phyloP scores from a whole-genome alignment of 2,113 vertebrate genomes.

The Nerophis ophidion region DNA sequence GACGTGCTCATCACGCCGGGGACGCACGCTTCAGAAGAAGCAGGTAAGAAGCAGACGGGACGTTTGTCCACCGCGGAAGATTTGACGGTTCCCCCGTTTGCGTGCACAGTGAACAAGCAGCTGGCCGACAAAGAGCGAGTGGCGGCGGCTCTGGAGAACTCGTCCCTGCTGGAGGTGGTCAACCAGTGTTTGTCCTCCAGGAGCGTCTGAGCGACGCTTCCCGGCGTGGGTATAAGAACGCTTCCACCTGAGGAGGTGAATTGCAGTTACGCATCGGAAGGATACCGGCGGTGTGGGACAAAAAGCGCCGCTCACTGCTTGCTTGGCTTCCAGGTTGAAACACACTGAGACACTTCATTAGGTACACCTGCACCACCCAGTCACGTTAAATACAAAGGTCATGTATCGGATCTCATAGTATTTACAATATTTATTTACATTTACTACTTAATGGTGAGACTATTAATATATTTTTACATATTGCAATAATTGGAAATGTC shows the following conservation, averaged over 20 bases:
- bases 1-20: conserved; percentile 94
- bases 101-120: conserved; percentile 89
- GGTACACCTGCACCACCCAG: not conserved
- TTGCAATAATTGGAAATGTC: no score
- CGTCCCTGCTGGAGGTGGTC: conserved; percentile 92
- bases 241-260: not conserved
- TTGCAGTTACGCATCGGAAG: not conserved
- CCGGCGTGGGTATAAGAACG: no score
- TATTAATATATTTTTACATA: no score
- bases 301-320: no score
- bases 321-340: not conserved
- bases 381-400: not conserved
- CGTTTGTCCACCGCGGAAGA: not conserved
- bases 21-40: conserved; percentile 89
- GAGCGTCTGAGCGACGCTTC: conserved; percentile 29
- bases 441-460: no score
- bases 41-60: conserved; percentile 68
- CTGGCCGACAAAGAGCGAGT: conserved; percentile 96
- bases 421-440: no score
- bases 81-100: not conserved
- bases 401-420: no score
- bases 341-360: not conserved
- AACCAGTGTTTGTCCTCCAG: conserved; percentile 89
- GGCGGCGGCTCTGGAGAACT: conserved; percentile 92
- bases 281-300: not conserved